A percentile compares a stretch with the other conserved stretches of the same genome.
phyloP scores from a whole-genome alignment of 2,797 vertebrate genomes.

The Gadopsis marmoratus region DNA sequence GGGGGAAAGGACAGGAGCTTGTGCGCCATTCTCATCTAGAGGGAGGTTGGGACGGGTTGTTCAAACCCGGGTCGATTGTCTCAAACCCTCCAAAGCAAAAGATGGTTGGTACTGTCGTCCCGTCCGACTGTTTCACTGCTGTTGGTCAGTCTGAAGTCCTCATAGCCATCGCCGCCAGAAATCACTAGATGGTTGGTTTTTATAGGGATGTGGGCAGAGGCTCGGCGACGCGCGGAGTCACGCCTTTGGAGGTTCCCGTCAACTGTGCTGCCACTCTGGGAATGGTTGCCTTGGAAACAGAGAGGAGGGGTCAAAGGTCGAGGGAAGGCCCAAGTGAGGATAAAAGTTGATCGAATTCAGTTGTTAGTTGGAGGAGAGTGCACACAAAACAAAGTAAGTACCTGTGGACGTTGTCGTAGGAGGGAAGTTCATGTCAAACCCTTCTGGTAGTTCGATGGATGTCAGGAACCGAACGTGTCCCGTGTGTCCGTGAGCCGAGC shows the following conservation, averaged over 20 bases:
- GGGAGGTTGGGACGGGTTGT: background rate
- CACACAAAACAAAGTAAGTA: slow-evolving; percentile 45
- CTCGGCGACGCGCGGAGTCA: slow-evolving; percentile 86
- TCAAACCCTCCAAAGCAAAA: slow-evolving; percentile 97
- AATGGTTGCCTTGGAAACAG: slow-evolving; percentile 70
- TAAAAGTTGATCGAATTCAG: background rate
- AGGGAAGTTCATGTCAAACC: slow-evolving; percentile 90
- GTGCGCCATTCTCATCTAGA: slow-evolving; percentile 36
- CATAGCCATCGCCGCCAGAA: slow-evolving; percentile 96
- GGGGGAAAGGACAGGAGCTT: slow-evolving; percentile 31
- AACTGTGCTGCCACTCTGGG: slow-evolving; percentile 75
- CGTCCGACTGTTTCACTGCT: slow-evolving; percentile 97
- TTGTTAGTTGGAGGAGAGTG: background rate
- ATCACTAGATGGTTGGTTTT: slow-evolving; percentile 95
- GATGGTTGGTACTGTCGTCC: slow-evolving; percentile 98
- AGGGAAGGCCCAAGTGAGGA: background rate
- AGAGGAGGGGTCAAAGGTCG: background rate
- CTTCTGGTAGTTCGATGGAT: slow-evolving; percentile 93
- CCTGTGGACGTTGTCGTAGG: slow-evolving; percentile 81
- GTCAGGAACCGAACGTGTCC: slow-evolving; percentile 99
- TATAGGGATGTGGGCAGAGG: slow-evolving; percentile 82
- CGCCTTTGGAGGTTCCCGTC: slow-evolving; percentile 86
- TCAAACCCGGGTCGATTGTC: slow-evolving; percentile 13
- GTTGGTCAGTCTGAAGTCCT: slow-evolving; percentile 95
- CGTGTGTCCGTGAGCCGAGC: slow-evolving; percentile 95